These are phyloP conservation scores for Microplitis deprimator DNA, from an alignment of 2,888 invertebrate genomes.

Conservation along the genomic window DNA sequence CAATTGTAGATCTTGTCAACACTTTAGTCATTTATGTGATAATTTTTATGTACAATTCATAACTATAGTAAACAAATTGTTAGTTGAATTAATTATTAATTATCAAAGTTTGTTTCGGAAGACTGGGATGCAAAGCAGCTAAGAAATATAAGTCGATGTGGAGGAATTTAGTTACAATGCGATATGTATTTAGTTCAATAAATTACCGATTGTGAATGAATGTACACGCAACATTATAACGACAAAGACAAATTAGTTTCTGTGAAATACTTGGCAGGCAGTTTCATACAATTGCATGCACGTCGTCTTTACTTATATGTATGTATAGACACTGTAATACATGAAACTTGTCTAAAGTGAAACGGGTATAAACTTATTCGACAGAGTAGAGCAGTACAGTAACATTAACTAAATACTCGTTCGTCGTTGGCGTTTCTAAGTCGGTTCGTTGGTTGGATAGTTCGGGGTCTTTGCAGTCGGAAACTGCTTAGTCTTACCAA, in stretches of 20 bases:
- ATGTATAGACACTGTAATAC: neutral
- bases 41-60: no score
- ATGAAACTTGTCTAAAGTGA: neutral
- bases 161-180: neutral
- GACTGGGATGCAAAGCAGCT: neutral
- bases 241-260: conserved; percentile 30
- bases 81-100: no score
- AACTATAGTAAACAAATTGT: no score
- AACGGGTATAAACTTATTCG: neutral
- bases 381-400: neutral
- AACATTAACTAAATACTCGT: conserved; percentile 12
- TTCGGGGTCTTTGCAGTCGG: neutral
- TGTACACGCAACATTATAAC: conserved; percentile 28
- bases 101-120: neutral
- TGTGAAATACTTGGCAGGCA: conserved; percentile 25
- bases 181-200: conserved; percentile 14
- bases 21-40: neutral
- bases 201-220: conserved; percentile 23
- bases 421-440: neutral
- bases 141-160: neutral
- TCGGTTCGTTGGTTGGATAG: neutral
- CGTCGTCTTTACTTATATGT: neutral
- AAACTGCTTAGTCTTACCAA: conserved; percentile 5
- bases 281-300: conserved; percentile 12
- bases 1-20: neutral